Conservation (phyloP, 1,140 invertebrate genomes). For the Bombus superbus region DNA sequence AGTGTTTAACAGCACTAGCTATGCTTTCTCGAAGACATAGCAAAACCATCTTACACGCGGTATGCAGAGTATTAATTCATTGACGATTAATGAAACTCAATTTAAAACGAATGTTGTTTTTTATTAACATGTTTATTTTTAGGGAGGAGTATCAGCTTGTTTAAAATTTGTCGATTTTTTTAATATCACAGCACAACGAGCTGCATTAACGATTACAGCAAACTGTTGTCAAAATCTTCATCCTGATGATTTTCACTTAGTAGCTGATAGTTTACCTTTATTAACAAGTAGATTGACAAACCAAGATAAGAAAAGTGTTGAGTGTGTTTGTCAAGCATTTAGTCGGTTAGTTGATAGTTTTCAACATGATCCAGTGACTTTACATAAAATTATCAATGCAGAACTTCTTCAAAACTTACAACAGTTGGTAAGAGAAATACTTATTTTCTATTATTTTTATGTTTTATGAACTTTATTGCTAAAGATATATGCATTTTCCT, state of each 20-base stretch:
- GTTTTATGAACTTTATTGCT: background rate
- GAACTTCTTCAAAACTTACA: conserved; percentile 96
- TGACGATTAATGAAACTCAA: background rate
- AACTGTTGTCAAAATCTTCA: conserved; percentile 98
- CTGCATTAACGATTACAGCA: conserved; percentile 96
- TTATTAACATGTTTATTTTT: conserved; percentile 69
- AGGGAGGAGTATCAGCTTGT: conserved; percentile 97
- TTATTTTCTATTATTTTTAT: background rate
- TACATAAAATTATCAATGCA: conserved; percentile 97
- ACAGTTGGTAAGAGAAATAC: conserved; percentile 88
- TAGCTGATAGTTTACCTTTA: conserved; percentile 93
- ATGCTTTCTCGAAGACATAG: conserved; percentile 98
- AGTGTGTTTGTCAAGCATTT: conserved; percentile 98
- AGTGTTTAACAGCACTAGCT: conserved; percentile 97
- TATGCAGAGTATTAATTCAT: conserved; percentile 79
- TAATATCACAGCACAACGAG: conserved; percentile 97
- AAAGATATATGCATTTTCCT: background rate
- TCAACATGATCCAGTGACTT: conserved; percentile 93
- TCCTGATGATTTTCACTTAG: conserved; percentile 96
- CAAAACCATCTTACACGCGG: conserved; percentile 97
- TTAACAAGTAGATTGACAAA: conserved; percentile 94
- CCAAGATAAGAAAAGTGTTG: conserved; percentile 98
- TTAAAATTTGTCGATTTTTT: conserved; percentile 99
- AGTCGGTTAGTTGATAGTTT: conserved; percentile 98
- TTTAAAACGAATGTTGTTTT: background rate